Conservation (phyloP, 2,113 vertebrate species). For the Thalassoma bifasciatum region DNA sequence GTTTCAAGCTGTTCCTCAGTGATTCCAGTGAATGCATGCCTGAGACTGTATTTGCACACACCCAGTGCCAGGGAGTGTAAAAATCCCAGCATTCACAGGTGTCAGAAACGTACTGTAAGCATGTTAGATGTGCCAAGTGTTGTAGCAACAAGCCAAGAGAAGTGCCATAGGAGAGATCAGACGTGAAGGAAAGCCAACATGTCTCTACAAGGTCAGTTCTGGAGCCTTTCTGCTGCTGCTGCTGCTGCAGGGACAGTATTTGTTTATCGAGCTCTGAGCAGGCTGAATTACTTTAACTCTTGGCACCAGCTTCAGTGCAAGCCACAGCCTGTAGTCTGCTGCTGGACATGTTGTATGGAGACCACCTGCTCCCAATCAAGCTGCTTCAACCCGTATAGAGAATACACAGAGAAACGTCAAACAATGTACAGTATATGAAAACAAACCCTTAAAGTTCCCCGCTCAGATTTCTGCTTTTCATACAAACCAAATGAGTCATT, state of each 20-base stretch:
- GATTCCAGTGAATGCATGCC: slow-evolving; percentile 29
- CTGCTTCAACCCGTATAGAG: slow-evolving; percentile 16
- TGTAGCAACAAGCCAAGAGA: slow-evolving; percentile 57
- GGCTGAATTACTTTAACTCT: slow-evolving; percentile 72
- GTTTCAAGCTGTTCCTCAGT: slow-evolving; percentile 36
- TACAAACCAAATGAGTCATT: not conserved
- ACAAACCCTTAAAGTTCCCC: not conserved
- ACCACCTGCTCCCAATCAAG: slow-evolving; percentile 63
- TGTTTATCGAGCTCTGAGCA: slow-evolving; percentile 64
- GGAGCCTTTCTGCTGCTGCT: slow-evolving; percentile 38
- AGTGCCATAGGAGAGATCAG: slow-evolving; percentile 52
- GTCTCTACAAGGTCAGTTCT: slow-evolving; percentile 78
- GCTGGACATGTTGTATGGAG: slow-evolving; percentile 64
- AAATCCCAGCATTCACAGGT: slow-evolving; percentile 61
- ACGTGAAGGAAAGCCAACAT: slow-evolving; percentile 65
- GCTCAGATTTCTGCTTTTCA: not conserved
- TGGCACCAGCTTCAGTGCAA: slow-evolving; percentile 69
- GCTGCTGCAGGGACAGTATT: slow-evolving; percentile 44
- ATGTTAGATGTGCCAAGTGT: slow-evolving; percentile 57
- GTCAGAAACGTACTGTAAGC: slow-evolving; percentile 60
- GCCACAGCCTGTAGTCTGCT: slow-evolving; percentile 70
- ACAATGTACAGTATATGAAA: slow-evolving; percentile 8
- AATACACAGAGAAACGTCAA: slow-evolving; percentile 25
- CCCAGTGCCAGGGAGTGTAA: slow-evolving; percentile 52
- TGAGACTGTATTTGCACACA: slow-evolving; percentile 40